These are phyloP conservation scores for Stegana nigrithorax DNA, from an alignment of 2,888 invertebrate genomes.

Conservation along the genomic window DNA sequence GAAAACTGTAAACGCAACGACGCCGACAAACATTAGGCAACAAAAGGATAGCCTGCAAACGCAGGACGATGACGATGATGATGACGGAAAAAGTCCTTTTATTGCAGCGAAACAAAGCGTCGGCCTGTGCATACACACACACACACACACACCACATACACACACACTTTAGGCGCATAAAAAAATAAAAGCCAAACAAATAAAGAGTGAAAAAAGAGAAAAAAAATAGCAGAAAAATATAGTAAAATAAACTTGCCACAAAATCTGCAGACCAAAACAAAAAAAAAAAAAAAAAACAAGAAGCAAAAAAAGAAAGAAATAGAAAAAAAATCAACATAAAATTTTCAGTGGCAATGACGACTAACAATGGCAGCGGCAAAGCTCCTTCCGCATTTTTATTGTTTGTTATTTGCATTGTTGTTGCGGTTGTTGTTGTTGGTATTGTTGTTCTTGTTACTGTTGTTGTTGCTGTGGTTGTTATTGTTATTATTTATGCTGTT, in stretches of 20 bases:
- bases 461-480: background rate
- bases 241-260: conserved; percentile 11
- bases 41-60: background rate
- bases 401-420: background rate
- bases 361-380: background rate
- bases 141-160: background rate
- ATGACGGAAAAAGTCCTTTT: background rate
- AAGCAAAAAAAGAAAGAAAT: background rate
- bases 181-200: background rate
- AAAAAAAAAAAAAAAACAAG: background rate
- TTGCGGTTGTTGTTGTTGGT: conserved; percentile 4
- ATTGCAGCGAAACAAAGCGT: conserved; percentile 7
- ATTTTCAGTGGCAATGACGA: conserved; percentile 3
- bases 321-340: conserved; percentile 5
- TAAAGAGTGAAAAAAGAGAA: background rate
- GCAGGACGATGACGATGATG: background rate
- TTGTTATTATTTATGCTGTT: conserved; percentile 1
- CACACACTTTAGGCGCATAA: background rate
- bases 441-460: conserved; percentile 5
- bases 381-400: background rate
- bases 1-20: background rate
- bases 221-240: no score
- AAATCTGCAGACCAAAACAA: background rate
- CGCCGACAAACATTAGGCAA: background rate
- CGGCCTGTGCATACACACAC: background rate